These are phyloP conservation scores for Andrena camellia DNA, from an alignment of 2,888 invertebrate species.

Conservation along the genomic window DNA sequence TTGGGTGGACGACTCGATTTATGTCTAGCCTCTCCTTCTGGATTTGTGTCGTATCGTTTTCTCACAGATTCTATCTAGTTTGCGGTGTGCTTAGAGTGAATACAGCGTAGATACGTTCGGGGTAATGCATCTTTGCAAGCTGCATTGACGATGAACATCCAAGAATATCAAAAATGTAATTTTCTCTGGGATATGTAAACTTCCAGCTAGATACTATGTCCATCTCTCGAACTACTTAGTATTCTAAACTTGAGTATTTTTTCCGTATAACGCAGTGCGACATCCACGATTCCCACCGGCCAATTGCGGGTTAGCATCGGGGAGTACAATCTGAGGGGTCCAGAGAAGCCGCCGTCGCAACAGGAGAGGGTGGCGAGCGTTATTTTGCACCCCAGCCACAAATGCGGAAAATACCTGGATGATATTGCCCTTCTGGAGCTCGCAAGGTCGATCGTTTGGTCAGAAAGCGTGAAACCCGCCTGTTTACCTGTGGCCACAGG, in stretches of 20 bases:
- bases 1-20: constrained; percentile 2
- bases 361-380: constrained; percentile 86
- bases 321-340: constrained; percentile 89
- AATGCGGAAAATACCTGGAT: constrained; percentile 87
- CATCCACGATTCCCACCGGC: constrained; percentile 88
- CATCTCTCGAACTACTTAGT: not conserved
- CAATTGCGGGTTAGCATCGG: constrained; percentile 90
- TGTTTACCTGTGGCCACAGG: constrained; percentile 89
- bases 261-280: constrained; percentile 86
- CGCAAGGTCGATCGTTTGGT: constrained; percentile 88
- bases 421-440: constrained; percentile 92
- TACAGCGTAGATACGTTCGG: too few species aligned
- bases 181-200: too few species aligned
- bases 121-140: too few species aligned
- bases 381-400: constrained; percentile 91
- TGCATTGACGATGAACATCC: too few species aligned
- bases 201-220: too few species aligned
- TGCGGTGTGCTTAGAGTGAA: too few species aligned
- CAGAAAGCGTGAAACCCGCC: constrained; percentile 90
- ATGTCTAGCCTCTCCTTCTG: not conserved
- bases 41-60: not conserved
- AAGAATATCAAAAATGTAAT: too few species aligned
- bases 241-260: not conserved
- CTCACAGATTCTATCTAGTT: too few species aligned
- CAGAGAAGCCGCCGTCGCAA: constrained; percentile 86